These are phyloP conservation scores for Jacana jacana DNA, from an alignment of 2,113 vertebrate genomes.

Conservation along the genomic window DNA sequence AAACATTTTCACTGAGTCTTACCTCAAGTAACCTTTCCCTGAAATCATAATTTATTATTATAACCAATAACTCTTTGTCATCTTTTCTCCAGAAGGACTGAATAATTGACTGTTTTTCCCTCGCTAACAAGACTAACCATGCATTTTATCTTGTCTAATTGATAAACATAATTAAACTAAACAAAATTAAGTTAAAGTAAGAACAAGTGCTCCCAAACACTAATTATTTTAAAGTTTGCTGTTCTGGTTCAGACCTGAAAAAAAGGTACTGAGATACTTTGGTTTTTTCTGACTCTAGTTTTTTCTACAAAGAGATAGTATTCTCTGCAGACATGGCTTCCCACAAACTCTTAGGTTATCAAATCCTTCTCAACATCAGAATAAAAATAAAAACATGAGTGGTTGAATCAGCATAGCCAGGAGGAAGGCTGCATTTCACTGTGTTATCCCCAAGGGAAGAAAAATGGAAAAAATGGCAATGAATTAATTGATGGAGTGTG, in stretches of 20 bases:
- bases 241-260: background rate
- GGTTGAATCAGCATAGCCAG: background rate
- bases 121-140: background rate
- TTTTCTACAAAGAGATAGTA: background rate
- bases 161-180: background rate
- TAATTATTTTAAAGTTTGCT: background rate
- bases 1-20: background rate
- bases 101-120: background rate
- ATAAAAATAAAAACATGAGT: background rate
- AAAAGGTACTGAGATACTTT: background rate
- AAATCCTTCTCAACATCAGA: background rate
- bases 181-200: constrained; percentile 8
- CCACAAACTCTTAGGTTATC: background rate
- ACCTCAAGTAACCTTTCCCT: background rate
- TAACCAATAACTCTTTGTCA: background rate
- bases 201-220: background rate
- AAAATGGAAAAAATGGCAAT: background rate
- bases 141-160: background rate
- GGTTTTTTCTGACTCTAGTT: background rate
- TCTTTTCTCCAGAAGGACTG: background rate
- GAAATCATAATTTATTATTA: background rate
- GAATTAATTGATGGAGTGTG: background rate
- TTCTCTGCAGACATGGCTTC: background rate
- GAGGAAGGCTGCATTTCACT: background rate
- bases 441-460: background rate